Evolutionary conservation across 2,888 invertebrate species (phyloP), one percentile per base, ranked within the genome.

Genomic region (Sinotaia quadrata): DNA sequence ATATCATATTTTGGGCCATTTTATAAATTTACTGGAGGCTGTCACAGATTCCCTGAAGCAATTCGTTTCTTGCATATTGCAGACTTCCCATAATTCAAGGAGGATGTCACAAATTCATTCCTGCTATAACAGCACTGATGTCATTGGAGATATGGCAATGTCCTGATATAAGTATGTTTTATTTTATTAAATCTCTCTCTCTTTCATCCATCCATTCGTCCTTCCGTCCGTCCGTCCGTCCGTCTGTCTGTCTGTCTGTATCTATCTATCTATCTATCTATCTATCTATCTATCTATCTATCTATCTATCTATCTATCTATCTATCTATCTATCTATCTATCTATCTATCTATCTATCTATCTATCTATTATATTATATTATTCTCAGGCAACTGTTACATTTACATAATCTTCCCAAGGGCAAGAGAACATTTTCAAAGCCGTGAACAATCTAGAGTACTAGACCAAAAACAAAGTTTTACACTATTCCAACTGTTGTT

Each of bases 81-180:
- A 83, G 82, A 68, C 63, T 83, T 12, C 82, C 83, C 4, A 81
- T 83, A 7, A 77, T 83, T 4, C 83, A 83, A 61, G 83, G 83
- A 7, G 83, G 83, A 7, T 82, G 83, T 57, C 83, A 83, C 67
- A 83, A 83, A 63, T 83, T 82, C 59, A 75, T 83, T 21, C 83
- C 83, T 0, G 82, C 83, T 21, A 78, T 82, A 15, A 70, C 75
- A 1, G 81, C 83, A 0, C 69, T 83, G 33, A 81, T 83, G 81
- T 67, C 78, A 0, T 61, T 83, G 34, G 78, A 78, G 7, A 74
- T 60, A 8, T 83, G 83, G 83, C 71, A 72, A 49, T 83, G 83
- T 63, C 83, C 83, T 1, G 74, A 70, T 15, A 66, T 70, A 61
- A 60, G 70, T 70, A 33, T 24, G 58, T 52, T 5, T 31, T 15